These are phyloP conservation scores for Acanthococcus lagerstroemiae DNA, from an alignment of 2,888 invertebrate genomes.

Conservation along the genomic window DNA sequence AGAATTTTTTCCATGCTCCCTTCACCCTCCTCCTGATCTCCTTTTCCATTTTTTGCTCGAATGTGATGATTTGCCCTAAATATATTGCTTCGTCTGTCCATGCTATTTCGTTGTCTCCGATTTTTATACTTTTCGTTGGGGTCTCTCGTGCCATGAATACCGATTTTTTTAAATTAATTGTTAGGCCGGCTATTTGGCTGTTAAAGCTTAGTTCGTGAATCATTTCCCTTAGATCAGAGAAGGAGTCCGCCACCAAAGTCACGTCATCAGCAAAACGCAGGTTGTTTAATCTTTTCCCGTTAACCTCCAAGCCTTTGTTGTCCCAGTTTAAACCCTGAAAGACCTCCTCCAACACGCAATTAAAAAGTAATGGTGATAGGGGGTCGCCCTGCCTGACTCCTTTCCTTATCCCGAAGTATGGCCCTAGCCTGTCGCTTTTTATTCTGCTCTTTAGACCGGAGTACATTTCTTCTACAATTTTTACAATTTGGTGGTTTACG, in stretches of 20 bases:
- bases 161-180: constrained; percentile 16
- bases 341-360: background rate
- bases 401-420: background rate
- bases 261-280: constrained; percentile 23
- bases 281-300: constrained; percentile 16
- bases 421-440: background rate
- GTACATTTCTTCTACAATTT: background rate
- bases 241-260: background rate
- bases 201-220: constrained; percentile 1
- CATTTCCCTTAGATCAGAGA: constrained; percentile 5
- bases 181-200: constrained; percentile 8
- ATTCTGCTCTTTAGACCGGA: background rate
- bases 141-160: background rate
- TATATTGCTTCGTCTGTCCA: background rate
- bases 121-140: background rate
- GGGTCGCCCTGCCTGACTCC: too few relatives aligned
- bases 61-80: constrained; percentile 7
- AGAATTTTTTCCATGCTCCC: constrained; percentile 12
- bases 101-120: background rate
- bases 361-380: too few relatives aligned
- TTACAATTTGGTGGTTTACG: background rate
- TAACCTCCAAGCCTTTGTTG: constrained; percentile 4
- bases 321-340: constrained; percentile 14
- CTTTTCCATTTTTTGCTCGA: background rate
- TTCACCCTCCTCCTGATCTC: constrained; percentile 6